These are phyloP conservation scores for Sardina pilchardus DNA, from an alignment of 2,113 vertebrate species.

Conservation along the genomic window DNA sequence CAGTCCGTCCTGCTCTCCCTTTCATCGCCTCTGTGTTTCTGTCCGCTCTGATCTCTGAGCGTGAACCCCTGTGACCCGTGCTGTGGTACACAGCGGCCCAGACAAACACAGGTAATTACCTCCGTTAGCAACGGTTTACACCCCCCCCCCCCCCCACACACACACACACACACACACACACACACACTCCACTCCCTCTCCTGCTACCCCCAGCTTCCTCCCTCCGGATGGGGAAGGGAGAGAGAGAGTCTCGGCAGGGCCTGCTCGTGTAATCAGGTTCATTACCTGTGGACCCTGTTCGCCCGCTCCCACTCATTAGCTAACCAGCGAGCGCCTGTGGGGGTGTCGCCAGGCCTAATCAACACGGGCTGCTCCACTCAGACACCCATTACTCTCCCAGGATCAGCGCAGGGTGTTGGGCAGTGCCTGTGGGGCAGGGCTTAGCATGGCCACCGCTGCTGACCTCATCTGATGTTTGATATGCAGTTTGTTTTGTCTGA, in stretches of 20 bases:
- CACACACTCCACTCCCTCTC: not conserved
- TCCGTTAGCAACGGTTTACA: not conserved
- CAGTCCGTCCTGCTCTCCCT: not conserved
- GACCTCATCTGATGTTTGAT: not conserved
- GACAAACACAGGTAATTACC: conserved; percentile 25
- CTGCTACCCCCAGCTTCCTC: not conserved
- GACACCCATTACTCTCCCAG: not conserved
- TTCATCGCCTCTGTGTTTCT: not conserved
- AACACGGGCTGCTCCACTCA: not conserved
- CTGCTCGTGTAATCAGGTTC: conserved; percentile 15
- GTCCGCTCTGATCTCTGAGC: not conserved
- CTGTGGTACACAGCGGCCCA: not conserved
- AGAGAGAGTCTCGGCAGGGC: not conserved
- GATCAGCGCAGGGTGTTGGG: not conserved
- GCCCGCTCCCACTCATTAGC: conserved; percentile 30
- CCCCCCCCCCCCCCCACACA: not conserved
- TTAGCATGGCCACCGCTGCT: not conserved
- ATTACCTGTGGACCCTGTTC: conserved; percentile 26
- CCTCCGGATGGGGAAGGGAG: not conserved
- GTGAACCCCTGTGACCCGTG: not conserved
- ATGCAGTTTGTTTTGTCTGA: not conserved
- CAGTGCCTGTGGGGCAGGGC: not conserved
- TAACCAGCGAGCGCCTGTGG: not conserved
- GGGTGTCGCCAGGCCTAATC: conserved; percentile 27
- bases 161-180: no score